These are phyloP conservation scores for Malthinus seriepunctatus DNA, from an alignment of 2,888 invertebrate genomes.

Conservation along the genomic window DNA sequence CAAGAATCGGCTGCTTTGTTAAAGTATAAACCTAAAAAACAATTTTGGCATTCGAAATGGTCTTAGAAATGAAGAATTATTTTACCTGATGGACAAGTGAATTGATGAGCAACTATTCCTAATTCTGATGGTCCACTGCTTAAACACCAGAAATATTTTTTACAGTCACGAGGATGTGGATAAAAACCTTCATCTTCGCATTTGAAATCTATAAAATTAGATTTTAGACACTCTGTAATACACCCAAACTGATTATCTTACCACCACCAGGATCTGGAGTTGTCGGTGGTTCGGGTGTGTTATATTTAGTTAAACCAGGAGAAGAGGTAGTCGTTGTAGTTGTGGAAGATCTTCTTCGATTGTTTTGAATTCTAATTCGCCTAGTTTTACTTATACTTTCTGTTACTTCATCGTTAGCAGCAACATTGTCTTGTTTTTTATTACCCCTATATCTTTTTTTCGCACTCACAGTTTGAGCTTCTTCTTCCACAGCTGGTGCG, in stretches of 20 bases:
- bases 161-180: slow-evolving; percentile 89
- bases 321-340: slow-evolving; percentile 57
- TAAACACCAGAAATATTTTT: slow-evolving; percentile 94
- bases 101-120: slow-evolving; percentile 89
- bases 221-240: not conserved
- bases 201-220: slow-evolving; percentile 71
- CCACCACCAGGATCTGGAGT: slow-evolving; percentile 88
- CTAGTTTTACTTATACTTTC: slow-evolving; percentile 21
- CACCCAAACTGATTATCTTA: slow-evolving; percentile 47
- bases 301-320: slow-evolving; percentile 47
- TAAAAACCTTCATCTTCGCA: slow-evolving; percentile 93
- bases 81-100: slow-evolving; percentile 86
- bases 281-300: slow-evolving; percentile 82
- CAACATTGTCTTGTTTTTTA: slow-evolving; percentile 26
- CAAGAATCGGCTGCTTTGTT: slow-evolving; percentile 91
- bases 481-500: slow-evolving; percentile 34
- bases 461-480: slow-evolving; percentile 15
- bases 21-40: slow-evolving; percentile 75
- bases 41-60: not conserved
- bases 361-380: slow-evolving; percentile 15
- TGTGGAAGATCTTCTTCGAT: slow-evolving; percentile 53
- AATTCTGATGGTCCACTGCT: slow-evolving; percentile 87
- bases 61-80: not conserved
- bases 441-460: slow-evolving; percentile 34
- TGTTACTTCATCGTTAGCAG: slow-evolving; percentile 23